Conservation (phyloP, 2,888 invertebrate genomes). For the Colostygia pectinataria region DNA sequence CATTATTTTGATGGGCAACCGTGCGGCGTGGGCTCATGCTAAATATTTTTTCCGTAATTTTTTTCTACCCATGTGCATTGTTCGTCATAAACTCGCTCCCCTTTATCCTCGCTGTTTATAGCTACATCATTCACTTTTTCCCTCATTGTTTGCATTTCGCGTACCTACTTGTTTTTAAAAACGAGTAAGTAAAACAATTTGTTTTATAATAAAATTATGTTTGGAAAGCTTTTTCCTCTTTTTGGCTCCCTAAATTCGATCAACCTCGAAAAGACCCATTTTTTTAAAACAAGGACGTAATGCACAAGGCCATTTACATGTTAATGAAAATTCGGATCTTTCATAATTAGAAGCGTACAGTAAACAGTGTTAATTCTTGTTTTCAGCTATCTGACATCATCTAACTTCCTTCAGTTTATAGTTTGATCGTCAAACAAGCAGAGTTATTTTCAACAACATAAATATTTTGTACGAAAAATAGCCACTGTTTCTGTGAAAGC, state of each 20-base stretch:
- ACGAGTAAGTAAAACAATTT: too few relatives aligned
- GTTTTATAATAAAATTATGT: neutral
- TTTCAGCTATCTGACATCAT: conserved; percentile 65
- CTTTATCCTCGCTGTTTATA: conserved; percentile 4
- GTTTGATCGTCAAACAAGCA: conserved; percentile 50
- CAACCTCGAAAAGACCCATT: too few relatives aligned
- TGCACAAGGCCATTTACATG: conserved; percentile 23
- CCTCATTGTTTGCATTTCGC: neutral
- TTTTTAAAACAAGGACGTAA: too few relatives aligned
- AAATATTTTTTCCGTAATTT: conserved; percentile 63
- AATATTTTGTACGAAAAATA: conserved; percentile 28
- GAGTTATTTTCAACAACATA: conserved; percentile 36
- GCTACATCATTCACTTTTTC: neutral
- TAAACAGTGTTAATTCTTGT: conserved; percentile 59
- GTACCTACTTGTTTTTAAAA: neutral
- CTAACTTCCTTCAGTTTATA: conserved; percentile 66
- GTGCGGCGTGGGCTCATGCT: conserved; percentile 60
- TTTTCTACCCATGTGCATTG: conserved; percentile 48
- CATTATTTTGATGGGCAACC: conserved; percentile 78
- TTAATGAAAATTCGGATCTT: conserved; percentile 38
- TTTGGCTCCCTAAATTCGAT: neutral
- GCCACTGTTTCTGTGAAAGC: conserved; percentile 20
- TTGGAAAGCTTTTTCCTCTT: neutral
- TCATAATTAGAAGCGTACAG: conserved; percentile 50
- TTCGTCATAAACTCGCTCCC: conserved; percentile 40